Conservation (phyloP, 92 coral and sea anemone species). For the Anthopleura xanthogrammica region DNA sequence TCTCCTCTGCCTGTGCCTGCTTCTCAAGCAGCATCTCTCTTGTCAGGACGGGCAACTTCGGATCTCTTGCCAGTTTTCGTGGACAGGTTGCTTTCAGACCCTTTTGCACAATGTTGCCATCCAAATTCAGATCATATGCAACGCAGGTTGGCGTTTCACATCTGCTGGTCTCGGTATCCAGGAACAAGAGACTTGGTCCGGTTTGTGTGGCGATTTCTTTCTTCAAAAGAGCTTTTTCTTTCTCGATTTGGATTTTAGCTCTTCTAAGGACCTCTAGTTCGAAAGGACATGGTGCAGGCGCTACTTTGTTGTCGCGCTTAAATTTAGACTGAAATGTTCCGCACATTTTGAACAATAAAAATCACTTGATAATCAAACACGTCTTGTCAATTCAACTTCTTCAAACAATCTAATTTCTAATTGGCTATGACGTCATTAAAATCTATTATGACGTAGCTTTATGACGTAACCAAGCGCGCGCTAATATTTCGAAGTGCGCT, state of each 20-base stretch:
- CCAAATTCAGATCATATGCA: background rate
- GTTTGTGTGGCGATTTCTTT: background rate
- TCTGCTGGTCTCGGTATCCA: background rate
- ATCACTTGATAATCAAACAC: background rate
- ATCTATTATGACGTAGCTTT: background rate
- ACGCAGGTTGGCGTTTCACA: background rate
- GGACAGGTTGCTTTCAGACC: background rate
- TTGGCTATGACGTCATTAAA: background rate
- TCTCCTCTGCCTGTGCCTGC: constrained; percentile 1
- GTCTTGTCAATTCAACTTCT: background rate
- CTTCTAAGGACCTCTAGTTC: background rate
- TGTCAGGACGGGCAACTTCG: background rate
- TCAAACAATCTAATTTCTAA: background rate
- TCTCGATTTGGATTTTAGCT: background rate
- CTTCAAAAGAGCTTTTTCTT: background rate
- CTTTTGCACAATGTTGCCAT: background rate
- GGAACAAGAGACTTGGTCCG: background rate
- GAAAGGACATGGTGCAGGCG: background rate
- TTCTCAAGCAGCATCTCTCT: constrained; percentile 7
- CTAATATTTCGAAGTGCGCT: background rate
- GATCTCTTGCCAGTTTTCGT: background rate
- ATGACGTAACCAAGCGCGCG: background rate
- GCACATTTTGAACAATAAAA: background rate
- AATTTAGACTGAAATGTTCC: constrained; percentile 1
- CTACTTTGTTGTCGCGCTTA: background rate